phyloP scores from a whole-genome alignment of 2,888 invertebrate species.

The Subacronicta megacephala region DNA sequence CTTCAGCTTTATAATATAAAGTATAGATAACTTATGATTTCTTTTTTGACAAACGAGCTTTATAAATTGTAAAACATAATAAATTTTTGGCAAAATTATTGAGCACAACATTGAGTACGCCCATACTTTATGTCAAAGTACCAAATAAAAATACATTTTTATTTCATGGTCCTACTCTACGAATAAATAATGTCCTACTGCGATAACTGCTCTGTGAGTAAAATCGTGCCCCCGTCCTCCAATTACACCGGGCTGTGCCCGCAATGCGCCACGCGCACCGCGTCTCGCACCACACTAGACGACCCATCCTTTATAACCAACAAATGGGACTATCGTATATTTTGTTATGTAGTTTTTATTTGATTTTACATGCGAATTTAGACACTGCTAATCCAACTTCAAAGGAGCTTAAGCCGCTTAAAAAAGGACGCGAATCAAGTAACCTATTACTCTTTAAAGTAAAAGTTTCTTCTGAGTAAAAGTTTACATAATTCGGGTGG shows the following conservation, averaged over 20 bases:
- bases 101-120: not conserved
- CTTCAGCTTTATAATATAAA: too few relatives aligned
- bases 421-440: too few relatives aligned
- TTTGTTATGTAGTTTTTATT: slow-evolving; percentile 5
- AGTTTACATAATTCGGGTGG: too few relatives aligned
- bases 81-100: too few relatives aligned
- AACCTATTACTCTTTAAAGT: too few relatives aligned
- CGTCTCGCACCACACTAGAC: slow-evolving; percentile 36
- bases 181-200: too few relatives aligned
- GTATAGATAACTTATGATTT: too few relatives aligned
- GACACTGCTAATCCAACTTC: not conserved
- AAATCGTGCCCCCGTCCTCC: slow-evolving; percentile 26
- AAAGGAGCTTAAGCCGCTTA: too few relatives aligned
- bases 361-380: not conserved
- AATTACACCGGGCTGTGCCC: slow-evolving; percentile 46
- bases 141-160: slow-evolving; percentile 9
- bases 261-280: slow-evolving; percentile 58
- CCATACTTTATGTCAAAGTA: not conserved
- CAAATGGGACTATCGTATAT: slow-evolving; percentile 19
- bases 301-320: slow-evolving; percentile 24
- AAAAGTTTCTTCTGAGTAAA: too few relatives aligned
- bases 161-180: slow-evolving; percentile 12
- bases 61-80: too few relatives aligned
- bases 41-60: too few relatives aligned
- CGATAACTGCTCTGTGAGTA: slow-evolving; percentile 14